Evolutionary conservation across 2,113 vertebrate genomes (phyloP), one percentile per base, ranked within the genome.

Genomic region (Vanacampus margaritifer): DNA sequence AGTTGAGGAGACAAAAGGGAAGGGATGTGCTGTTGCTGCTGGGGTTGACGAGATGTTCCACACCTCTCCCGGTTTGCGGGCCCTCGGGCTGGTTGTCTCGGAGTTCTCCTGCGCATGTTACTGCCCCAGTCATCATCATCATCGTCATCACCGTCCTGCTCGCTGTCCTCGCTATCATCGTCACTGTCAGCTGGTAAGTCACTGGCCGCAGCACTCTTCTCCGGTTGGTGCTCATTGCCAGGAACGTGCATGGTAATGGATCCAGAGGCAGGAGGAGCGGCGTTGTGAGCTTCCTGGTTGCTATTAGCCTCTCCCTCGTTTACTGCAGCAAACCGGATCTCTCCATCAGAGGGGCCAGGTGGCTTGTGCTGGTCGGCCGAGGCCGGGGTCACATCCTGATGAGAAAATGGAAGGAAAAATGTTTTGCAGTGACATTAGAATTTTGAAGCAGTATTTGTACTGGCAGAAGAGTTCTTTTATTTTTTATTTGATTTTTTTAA

Each of bases 1-100:
- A 91, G 90, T 67, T 91, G 90, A 68, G 86, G 90, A 59, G 90
- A 90, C 75, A 91, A 70, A 69, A 90, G 88, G 48, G 90, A 86
- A 4, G 87, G 89, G 74, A 90, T 88, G 68, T 91, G 89, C 32
- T 57, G 54, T 26, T 86, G 91, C 64, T 87, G 91, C 24, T 85
- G 88, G 17, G 90, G 91, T 67, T 88, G 90, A 71, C 84, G 88
- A 39, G 89, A 87, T 14, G 80, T 88, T 69, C 88, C 86, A 53
- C 90, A 91, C 76, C 89, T 86, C 81, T 90, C 89, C 68, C 90
- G 85, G 21, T 79, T 74, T 0, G 82, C 2, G 23, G 88, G 84
- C 28, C 65, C 75, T 78, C 87, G 84, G 43, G 85, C 71, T 17
- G 81, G 87, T 71, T 90, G 87, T 76, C 84, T 81, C 37, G 75